phyloP scores from a whole-genome alignment of 1,140 invertebrate genomes.

The Mya arenaria region DNA sequence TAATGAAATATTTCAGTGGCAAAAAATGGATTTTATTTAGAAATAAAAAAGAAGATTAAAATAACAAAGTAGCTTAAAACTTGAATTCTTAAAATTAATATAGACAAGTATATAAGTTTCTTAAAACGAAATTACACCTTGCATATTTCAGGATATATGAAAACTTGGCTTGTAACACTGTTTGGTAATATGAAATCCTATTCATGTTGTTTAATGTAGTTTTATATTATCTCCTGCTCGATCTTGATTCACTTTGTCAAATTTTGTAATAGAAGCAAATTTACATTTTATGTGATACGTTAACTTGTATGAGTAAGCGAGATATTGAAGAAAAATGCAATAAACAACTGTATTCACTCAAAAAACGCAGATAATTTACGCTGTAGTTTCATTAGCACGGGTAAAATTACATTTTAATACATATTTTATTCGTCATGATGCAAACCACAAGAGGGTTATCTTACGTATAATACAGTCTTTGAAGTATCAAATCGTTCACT shows the following conservation, averaged over 20 bases:
- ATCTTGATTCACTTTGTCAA: too few species aligned
- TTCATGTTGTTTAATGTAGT: too few species aligned
- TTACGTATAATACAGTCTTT: neutral
- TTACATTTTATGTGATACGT: conserved; percentile 2
- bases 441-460: neutral
- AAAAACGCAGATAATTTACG: neutral
- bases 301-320: neutral
- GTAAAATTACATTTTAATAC: conserved; percentile 46
- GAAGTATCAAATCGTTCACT: too few species aligned
- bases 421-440: neutral
- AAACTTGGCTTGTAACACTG: neutral
- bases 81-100: neutral
- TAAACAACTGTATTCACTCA: too few species aligned
- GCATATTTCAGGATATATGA: neutral
- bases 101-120: neutral
- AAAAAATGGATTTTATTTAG: neutral
- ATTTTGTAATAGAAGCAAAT: conserved; percentile 8
- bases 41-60: neutral
- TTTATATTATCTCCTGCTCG: too few species aligned
- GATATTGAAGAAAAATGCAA: neutral
- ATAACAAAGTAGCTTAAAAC: neutral
- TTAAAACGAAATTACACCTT: neutral
- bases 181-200: neutral
- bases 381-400: conserved; percentile 16
- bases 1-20: neutral